Conservation (phyloP, 2,888 invertebrate genomes). For the Argyra leucocephala region DNA sequence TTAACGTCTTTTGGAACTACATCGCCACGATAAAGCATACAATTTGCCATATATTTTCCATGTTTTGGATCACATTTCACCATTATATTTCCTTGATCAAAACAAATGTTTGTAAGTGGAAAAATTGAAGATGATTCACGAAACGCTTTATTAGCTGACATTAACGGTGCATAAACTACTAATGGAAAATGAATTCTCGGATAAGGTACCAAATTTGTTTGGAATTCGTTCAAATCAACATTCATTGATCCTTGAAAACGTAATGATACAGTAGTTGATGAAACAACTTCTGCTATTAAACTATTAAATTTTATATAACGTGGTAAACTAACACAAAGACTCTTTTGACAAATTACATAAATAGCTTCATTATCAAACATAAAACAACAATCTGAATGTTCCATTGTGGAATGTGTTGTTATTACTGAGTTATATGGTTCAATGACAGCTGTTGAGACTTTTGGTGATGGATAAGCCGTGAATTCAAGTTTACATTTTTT, state of each 20-base stretch:
- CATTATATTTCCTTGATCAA: conserved; percentile 56
- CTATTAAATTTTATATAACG: conserved; percentile 61
- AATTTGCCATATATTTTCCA: conserved; percentile 85
- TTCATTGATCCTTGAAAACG: conserved; percentile 82
- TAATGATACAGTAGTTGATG: conserved; percentile 77
- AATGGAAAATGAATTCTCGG: conserved; percentile 67
- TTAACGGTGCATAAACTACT: conserved; percentile 38
- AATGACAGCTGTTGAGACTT: conserved; percentile 84
- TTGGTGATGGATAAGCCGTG: conserved; percentile 84
- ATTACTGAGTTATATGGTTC: conserved; percentile 89
- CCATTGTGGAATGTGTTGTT: conserved; percentile 81
- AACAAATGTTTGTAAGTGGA: conserved; percentile 78
- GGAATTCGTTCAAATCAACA: conserved; percentile 81
- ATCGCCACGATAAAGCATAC: conserved; percentile 78
- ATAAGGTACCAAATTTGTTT: conserved; percentile 84
- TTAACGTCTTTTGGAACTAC: conserved; percentile 86
- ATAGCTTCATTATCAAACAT: conserved; percentile 96
- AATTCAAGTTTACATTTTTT: conserved; percentile 84
- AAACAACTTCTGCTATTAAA: conserved; percentile 66
- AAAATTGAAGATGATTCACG: conserved; percentile 44
- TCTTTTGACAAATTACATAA: conserved; percentile 81
- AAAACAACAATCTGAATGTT: conserved; percentile 82
- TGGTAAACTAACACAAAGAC: conserved; percentile 66
- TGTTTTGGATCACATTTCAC: conserved; percentile 62
- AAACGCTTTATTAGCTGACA: conserved; percentile 32